Percentiles rank a stretch among this genome's conserved stretches.
These are phyloP conservation scores for Barnardius zonarius DNA, from an alignment of 2,113 vertebrate species.

Conservation along the genomic window DNA sequence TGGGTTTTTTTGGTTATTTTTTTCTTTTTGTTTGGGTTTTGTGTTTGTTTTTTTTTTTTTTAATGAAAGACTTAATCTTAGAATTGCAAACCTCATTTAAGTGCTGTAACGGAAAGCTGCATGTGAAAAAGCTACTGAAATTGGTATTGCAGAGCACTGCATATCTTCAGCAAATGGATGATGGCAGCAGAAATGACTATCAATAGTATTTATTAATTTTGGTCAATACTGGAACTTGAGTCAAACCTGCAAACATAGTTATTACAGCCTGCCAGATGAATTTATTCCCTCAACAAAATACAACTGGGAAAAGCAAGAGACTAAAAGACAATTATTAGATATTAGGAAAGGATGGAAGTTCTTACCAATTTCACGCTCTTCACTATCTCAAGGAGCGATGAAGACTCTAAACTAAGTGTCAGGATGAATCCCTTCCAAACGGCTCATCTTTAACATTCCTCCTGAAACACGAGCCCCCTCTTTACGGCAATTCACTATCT, in stretches of 20 bases:
- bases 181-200: background rate
- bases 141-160: accelerated
- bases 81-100: background rate
- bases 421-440: background rate
- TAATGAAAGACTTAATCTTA: background rate
- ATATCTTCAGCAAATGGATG: accelerated
- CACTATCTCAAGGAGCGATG: background rate
- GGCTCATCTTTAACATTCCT: slow-evolving; percentile 16
- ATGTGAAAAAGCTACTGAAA: background rate
- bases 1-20: too few species aligned
- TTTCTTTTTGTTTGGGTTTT: background rate
- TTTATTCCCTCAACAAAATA: background rate
- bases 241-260: background rate
- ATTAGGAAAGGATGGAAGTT: background rate
- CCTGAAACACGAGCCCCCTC: slow-evolving; percentile 35
- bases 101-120: background rate
- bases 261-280: background rate
- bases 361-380: slow-evolving; percentile 5
- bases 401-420: background rate
- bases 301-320: background rate
- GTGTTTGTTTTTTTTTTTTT: background rate
- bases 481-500: background rate
- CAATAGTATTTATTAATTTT: background rate
- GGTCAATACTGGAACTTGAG: background rate
- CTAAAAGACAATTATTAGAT: background rate